Evolutionary conservation across 2,888 invertebrate genomes (phyloP).

Genomic region (Abscondita cerata): DNA sequence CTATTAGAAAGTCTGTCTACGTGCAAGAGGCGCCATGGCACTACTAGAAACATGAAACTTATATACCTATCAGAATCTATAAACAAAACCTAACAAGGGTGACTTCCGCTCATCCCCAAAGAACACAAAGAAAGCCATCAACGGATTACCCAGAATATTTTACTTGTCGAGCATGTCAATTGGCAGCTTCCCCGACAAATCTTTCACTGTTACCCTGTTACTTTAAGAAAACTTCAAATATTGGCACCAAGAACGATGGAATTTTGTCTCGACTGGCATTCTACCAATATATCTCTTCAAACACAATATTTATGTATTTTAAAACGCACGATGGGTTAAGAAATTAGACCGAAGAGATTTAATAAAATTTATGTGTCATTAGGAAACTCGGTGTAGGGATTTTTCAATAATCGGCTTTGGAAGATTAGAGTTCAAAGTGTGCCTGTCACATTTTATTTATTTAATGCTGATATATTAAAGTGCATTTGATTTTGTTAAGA

Average conservation of each 20-base stretch:
- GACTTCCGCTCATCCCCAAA: not conserved
- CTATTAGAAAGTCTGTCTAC: not conserved
- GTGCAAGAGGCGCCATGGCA: not conserved
- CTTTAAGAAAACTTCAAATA: not conserved
- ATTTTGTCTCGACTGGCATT: not conserved
- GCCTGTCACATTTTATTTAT: not conserved
- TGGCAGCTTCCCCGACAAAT: not conserved
- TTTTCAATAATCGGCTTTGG: not conserved
- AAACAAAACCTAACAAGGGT: not conserved
- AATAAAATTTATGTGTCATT: no score
- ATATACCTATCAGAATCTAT: not conserved
- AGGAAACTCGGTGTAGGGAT: not conserved
- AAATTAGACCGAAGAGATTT: not conserved
- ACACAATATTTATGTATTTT: not conserved
- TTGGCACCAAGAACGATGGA: constrained; percentile 2
- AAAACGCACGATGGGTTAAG: not conserved
- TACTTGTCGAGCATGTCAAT: constrained; percentile 2
- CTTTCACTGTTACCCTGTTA: not conserved
- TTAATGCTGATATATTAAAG: constrained; percentile 1
- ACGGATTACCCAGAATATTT: not conserved
- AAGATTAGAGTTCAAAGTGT: constrained; percentile 1
- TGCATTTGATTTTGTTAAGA: not conserved
- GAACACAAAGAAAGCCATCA: not conserved
- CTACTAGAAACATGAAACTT: not conserved
- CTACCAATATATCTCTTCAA: not conserved